Conservation (phyloP, 1,140 invertebrate genomes). For the Drosophila pseudoananassae region DNA sequence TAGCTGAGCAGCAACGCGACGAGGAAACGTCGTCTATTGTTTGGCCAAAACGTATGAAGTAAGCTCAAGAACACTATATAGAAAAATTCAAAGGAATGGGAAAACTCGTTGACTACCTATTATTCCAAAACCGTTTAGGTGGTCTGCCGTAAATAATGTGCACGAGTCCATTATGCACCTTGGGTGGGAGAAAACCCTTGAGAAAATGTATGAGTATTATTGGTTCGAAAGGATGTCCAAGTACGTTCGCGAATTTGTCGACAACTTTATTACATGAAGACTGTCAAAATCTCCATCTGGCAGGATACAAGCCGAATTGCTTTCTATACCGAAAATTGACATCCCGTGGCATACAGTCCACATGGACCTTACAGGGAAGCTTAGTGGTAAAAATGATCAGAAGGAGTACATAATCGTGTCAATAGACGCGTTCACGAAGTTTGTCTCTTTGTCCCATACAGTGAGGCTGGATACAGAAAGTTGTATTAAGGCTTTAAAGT, state of each 20-base stretch:
- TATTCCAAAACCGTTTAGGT: no score
- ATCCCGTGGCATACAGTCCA: conserved; percentile 3
- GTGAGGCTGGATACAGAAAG: not conserved
- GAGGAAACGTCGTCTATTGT: not conserved
- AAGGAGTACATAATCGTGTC: conserved; percentile 7
- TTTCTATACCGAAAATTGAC: not conserved
- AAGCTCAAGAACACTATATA: conserved; percentile 4
- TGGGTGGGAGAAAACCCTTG: conserved; percentile 6
- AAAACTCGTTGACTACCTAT: not conserved
- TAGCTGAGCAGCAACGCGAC: not conserved
- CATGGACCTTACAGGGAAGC: conserved; percentile 2
- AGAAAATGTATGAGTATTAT: conserved; percentile 6
- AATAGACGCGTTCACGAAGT: conserved; percentile 3
- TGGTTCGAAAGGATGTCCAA: conserved; percentile 1
- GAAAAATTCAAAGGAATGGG: conserved; percentile 13
- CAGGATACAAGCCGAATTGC: not conserved
- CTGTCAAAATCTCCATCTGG: not conserved
- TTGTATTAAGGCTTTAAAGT: not conserved
- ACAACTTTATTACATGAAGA: conserved; percentile 9
- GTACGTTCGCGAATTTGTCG: not conserved
- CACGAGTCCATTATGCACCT: conserved; percentile 15
- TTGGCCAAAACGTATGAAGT: not conserved
- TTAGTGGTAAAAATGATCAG: conserved; percentile 19
- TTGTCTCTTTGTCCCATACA: conserved; percentile 6
- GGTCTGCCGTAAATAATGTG: not conserved